phyloP scores from a whole-genome alignment of 2,797 vertebrate genomes.

The Parotocinclus haroldoi region DNA sequence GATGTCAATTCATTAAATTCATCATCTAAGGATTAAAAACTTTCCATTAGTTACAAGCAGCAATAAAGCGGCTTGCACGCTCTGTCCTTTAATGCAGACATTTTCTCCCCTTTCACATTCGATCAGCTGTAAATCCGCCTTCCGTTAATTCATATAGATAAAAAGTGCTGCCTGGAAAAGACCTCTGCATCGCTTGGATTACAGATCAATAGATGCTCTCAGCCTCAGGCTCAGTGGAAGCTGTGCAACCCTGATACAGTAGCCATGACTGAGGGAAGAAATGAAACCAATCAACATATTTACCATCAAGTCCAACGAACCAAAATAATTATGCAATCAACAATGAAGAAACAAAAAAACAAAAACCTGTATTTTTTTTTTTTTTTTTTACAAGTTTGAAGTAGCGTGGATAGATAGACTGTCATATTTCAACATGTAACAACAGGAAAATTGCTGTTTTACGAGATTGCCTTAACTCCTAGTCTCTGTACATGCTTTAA shows the following conservation, averaged over 20 bases:
- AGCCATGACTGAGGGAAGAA: slow-evolving; percentile 17
- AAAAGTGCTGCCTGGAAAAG: slow-evolving; percentile 33
- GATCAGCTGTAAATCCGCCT: slow-evolving; percentile 7
- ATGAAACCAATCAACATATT: no score
- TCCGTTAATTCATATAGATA: neutral
- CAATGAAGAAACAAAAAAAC: no score
- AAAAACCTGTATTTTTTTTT: no score
- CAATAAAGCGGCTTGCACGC: neutral
- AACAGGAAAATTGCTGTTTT: slow-evolving; percentile 1
- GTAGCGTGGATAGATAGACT: slow-evolving; percentile 2
- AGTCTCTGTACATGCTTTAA: neutral
- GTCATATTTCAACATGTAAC: neutral
- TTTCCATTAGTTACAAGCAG: neutral
- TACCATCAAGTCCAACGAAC: no score
- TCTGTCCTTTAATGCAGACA: neutral
- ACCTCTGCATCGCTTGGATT: slow-evolving; percentile 32
- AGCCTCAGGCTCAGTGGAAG: slow-evolving; percentile 7
- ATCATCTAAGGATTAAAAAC: neutral
- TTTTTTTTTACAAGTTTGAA: no score
- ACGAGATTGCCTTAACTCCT: neutral
- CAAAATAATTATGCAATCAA: no score
- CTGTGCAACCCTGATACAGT: slow-evolving; percentile 15
- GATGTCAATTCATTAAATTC: no score
- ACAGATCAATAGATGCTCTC: slow-evolving; percentile 39
- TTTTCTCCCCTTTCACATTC: neutral